These are phyloP conservation scores for Himalopsyche tibetana DNA, from an alignment of 2,888 invertebrate genomes.

Conservation along the genomic window DNA sequence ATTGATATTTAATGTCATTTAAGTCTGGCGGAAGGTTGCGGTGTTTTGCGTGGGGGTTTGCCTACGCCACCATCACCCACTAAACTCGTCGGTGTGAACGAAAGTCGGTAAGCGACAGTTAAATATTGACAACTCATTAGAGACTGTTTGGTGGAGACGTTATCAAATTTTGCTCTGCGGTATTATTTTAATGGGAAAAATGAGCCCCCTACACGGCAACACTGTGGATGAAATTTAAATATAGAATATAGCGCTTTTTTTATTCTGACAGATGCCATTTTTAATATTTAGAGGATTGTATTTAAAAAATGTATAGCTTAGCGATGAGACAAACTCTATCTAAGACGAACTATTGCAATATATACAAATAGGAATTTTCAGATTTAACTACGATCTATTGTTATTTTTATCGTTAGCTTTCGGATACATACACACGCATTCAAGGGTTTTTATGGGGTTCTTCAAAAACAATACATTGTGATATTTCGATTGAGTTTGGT, in stretches of 20 bases:
- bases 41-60: background rate
- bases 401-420: no score
- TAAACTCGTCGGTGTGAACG: conserved; percentile 5
- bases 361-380: no score
- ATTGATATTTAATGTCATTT: conserved; percentile 65
- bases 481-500: no score
- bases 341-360: no score
- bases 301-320: no score
- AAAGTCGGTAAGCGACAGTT: conserved; percentile 5
- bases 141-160: conserved; percentile 11
- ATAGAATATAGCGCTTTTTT: background rate
- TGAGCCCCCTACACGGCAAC: background rate
- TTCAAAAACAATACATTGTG: no score
- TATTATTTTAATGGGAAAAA: conserved; percentile 33
- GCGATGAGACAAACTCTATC: no score
- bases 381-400: no score
- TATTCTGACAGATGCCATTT: background rate
- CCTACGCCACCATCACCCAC: background rate
- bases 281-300: no score
- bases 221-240: background rate
- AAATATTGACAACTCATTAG: conserved; percentile 20
- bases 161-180: background rate
- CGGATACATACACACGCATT: no score
- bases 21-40: conserved; percentile 50
- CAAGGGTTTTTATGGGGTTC: no score